A percentile compares a stretch with the other conserved stretches of the same genome.
These are phyloP conservation scores for Anguilla marmorata DNA, from an alignment of 2,797 vertebrate species.

Conservation along the genomic window DNA sequence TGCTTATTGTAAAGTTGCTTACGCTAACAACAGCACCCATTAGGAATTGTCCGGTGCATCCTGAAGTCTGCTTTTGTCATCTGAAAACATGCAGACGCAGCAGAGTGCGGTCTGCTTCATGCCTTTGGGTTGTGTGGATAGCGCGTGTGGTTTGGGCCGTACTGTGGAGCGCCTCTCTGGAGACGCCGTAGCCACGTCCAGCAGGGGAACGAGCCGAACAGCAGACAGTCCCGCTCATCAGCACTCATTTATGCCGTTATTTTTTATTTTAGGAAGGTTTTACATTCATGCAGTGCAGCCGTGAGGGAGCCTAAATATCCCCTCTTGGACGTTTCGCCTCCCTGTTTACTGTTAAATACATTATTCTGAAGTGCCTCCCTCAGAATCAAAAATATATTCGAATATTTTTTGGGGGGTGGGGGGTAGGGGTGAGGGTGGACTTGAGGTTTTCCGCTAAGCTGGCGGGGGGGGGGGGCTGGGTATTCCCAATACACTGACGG, in stretches of 20 bases:
- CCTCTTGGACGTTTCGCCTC: background rate
- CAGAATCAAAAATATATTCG: background rate
- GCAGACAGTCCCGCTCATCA: conserved; percentile 41
- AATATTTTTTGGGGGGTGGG: background rate
- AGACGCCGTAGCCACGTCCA: background rate
- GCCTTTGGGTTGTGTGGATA: background rate
- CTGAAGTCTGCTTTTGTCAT: background rate
- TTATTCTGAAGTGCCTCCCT: background rate
- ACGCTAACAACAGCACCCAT: background rate
- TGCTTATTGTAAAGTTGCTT: conserved; percentile 1
- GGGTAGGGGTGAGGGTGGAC: background rate
- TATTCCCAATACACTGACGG: background rate
- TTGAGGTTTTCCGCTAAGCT: background rate
- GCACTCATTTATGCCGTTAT: conserved; percentile 71
- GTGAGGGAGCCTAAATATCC: conserved; percentile 45
- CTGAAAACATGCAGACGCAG: background rate
- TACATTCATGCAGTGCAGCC: conserved; percentile 65
- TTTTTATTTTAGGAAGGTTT: conserved; percentile 67
- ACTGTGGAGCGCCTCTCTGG: background rate
- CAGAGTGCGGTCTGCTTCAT: background rate
- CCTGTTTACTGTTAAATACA: background rate
- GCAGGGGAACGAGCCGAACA: background rate
- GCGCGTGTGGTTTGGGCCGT: background rate
- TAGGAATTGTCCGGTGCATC: background rate
- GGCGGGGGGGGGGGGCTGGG: background rate